A percentile compares a stretch with the other conserved stretches of the same genome.
Evolutionary conservation across 2,888 invertebrate species (phyloP).

Genomic region (Andricus quercusramuli): DNA sequence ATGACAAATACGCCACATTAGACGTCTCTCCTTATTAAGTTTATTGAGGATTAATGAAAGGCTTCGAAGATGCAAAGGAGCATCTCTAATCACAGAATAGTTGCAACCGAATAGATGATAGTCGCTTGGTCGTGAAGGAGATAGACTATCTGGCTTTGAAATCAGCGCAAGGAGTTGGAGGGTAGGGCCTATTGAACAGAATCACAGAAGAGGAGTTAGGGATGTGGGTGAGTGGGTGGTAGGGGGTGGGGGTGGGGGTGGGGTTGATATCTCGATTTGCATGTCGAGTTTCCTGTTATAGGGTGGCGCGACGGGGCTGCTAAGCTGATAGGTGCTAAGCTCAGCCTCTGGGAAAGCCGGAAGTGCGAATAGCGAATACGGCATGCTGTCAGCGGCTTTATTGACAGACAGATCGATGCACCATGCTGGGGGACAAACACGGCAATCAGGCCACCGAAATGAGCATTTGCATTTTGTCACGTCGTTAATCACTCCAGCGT

Average conservation of each 20-base stretch:
- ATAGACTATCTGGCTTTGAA: slow-evolving; percentile 10
- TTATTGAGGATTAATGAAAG: neutral
- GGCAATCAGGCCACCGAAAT: slow-evolving; percentile 60
- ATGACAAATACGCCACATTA: neutral
- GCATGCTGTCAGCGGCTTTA: slow-evolving; percentile 55
- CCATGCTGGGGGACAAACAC: slow-evolving; percentile 55
- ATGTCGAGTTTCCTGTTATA: slow-evolving; percentile 51
- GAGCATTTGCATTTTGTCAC: slow-evolving; percentile 63
- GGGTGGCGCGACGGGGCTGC: slow-evolving; percentile 45
- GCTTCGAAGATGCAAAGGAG: neutral
- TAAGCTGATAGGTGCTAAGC: slow-evolving; percentile 41
- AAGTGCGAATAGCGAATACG: slow-evolving; percentile 38
- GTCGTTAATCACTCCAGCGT: slow-evolving; percentile 56
- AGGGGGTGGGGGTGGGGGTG: neutral
- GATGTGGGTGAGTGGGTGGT: neutral
- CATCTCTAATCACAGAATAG: neutral
- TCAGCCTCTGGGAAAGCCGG: slow-evolving; percentile 32
- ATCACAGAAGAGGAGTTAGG: neutral
- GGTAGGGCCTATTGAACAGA: slow-evolving; percentile 26
- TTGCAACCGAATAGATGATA: neutral
- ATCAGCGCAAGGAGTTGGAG: neutral
- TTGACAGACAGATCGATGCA: slow-evolving; percentile 61
- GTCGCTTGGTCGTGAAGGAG: neutral
- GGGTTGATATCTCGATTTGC: slow-evolving; percentile 50
- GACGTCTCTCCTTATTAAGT: neutral